Base-by-base conservation (phyloP, 2,888 invertebrate genomes). In the Apodemia hepburni region DNA sequence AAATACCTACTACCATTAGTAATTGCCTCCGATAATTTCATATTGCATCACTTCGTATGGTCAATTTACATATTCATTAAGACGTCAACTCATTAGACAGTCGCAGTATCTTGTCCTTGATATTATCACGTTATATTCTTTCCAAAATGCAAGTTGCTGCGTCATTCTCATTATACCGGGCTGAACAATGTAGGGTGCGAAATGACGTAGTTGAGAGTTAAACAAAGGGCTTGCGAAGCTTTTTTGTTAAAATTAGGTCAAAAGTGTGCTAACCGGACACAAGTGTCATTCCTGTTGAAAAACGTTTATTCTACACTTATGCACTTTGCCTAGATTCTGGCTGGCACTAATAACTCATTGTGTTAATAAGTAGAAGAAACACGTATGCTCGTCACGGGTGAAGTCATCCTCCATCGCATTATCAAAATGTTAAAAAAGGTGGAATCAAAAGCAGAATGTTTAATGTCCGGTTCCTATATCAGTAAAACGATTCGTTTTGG, bases 181-280 rank as follows among this genome's bases (percentile, higher is more conserved):
- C n/a, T 29, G 22, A 58, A 42, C 45, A 54, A 42, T n/a, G 45
- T 2, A 22, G 33, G 22, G 58, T 47, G 45, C 5, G 58, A 49
- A 58, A 45, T 58, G 58, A 58, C 62, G 58, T 49, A 62, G 62
- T 29, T 33, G 35, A 15, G 59, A 33, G 22, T 17, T 49, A 61
- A 64, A 58, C 27, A 47, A 58, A 38, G 42, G 49, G 38, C 9
- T 47, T 22, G 22, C 33, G 35, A 49, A 45, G 58, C 47, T 33
- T 47, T 54, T 51, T 57, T 57, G 27, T n/a, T 58, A 47, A 35
- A 62, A 62, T 62, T 17, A 57, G 62, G 58, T 62, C 58, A 59
- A 62, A 58, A 45, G 42, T 58, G 58, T 58, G 58, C 35, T 18
- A 22, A 62, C 33, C 35, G 35, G 58, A 57, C 38, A 22, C 38